Conservation (phyloP, 1,140 invertebrate genomes). For the Ceratina australensis region DNA sequence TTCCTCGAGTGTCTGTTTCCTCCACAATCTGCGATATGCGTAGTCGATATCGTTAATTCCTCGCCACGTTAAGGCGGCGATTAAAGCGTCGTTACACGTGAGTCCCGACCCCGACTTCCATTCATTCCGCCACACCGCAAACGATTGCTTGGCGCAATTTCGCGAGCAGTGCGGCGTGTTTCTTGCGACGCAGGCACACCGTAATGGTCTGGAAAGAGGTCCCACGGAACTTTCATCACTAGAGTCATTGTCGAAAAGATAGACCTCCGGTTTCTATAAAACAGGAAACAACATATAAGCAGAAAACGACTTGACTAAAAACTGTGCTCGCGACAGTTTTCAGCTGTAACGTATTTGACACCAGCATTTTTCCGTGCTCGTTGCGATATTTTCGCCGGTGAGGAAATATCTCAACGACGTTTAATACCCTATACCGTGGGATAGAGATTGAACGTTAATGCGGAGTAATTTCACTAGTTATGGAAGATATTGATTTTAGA, state of each 20-base stretch:
- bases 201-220: slow-evolving; percentile 34
- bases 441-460: background rate
- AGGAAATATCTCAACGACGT: slow-evolving; percentile 1
- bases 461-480: too few species aligned
- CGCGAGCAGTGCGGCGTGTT: background rate
- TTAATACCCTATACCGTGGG: background rate
- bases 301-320: slow-evolving; percentile 8
- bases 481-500: too few species aligned
- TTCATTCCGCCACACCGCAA: slow-evolving; percentile 5
- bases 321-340: background rate
- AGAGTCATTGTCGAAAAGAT: slow-evolving; percentile 21
- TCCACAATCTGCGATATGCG: background rate
- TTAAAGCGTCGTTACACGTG: slow-evolving; percentile 24
- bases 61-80: background rate
- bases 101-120: background rate
- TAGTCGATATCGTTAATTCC: slow-evolving; percentile 13
- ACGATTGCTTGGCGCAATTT: slow-evolving; percentile 20
- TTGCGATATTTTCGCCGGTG: background rate
- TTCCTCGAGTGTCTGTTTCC: too few species aligned
- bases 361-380: slow-evolving; percentile 2
- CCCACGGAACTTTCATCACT: slow-evolving; percentile 35
- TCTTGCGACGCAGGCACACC: slow-evolving; percentile 7
- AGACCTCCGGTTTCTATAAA: slow-evolving; percentile 9
- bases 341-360: background rate
- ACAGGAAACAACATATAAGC: too few species aligned